Evolutionary conservation across 64 coral and sea anemone species (phyloP).

Genomic region (Montipora efflorescens): DNA sequence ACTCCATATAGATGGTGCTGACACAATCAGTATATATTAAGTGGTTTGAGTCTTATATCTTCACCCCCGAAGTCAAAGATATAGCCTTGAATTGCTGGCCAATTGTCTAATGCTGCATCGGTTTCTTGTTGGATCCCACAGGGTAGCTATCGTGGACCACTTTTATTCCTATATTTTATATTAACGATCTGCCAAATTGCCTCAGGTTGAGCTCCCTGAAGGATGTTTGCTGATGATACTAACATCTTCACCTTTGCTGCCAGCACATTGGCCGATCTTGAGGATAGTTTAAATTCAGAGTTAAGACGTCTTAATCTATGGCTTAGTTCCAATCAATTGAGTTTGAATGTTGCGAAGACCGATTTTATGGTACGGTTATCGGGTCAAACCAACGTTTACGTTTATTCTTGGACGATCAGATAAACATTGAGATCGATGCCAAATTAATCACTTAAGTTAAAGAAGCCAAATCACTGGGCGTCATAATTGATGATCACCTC

Average conservation of each 20-base stretch:
- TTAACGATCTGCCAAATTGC: slow-evolving; percentile 45
- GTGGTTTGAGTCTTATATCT: slow-evolving; percentile 47
- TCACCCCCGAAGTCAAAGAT: slow-evolving; percentile 14
- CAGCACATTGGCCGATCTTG: not conserved
- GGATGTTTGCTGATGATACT: slow-evolving; percentile 33
- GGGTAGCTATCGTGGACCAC: not conserved
- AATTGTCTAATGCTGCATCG: slow-evolving; percentile 1
- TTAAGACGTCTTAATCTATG: not conserved
- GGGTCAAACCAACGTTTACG: not conserved
- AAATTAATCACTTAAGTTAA: too few species aligned
- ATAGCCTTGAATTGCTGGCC: slow-evolving; percentile 5
- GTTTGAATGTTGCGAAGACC: slow-evolving; percentile 26
- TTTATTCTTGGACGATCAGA: too few species aligned
- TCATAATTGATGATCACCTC: too few species aligned
- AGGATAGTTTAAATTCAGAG: not conserved
- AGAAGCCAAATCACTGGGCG: too few species aligned
- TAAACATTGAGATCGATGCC: too few species aligned
- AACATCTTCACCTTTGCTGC: slow-evolving; percentile 11
- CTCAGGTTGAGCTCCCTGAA: not conserved
- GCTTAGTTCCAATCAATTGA: slow-evolving; percentile 13
- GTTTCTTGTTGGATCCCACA: slow-evolving; percentile 26
- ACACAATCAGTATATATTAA: not conserved
- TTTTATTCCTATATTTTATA: slow-evolving; percentile 32
- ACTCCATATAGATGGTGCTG: slow-evolving; percentile 1
- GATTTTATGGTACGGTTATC: slow-evolving; percentile 14